A percentile compares a stretch with the other conserved stretches of the same genome.
Evolutionary conservation across 2,113 vertebrate species (phyloP).

Genomic region (Saimiri boliviensis): DNA sequence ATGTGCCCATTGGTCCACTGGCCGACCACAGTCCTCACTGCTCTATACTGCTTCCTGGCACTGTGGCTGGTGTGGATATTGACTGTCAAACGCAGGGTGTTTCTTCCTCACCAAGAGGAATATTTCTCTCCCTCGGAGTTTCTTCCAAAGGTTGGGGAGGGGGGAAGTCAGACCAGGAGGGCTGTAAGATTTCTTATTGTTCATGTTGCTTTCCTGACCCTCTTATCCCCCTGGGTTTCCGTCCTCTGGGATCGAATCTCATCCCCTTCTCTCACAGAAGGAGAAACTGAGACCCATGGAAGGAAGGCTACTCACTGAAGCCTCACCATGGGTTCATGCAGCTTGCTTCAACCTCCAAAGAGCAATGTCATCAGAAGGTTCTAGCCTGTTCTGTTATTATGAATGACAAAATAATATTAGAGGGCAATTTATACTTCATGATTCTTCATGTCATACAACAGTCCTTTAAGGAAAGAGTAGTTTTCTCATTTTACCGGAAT

Average conservation of each 20-base stretch:
- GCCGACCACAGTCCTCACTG: too few species aligned
- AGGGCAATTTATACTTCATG: background rate
- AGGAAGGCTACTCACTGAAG: background rate
- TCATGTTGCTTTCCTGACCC: background rate
- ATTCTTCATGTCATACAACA: background rate
- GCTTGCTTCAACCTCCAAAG: background rate
- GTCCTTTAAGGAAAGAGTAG: background rate
- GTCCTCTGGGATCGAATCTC: background rate
- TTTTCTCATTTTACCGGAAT: background rate
- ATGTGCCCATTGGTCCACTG: too few species aligned
- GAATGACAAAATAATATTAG: background rate
- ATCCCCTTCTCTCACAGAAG: background rate
- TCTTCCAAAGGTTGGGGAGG: background rate
- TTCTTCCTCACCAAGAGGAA: background rate
- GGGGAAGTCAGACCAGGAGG: background rate
- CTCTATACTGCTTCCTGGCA: background rate
- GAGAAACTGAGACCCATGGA: background rate
- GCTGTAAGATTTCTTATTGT: background rate
- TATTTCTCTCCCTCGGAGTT: background rate
- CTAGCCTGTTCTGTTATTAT: background rate
- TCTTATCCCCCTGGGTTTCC: background rate
- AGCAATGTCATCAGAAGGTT: background rate
- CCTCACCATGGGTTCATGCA: background rate
- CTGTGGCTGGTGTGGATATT: background rate
- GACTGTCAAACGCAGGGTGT: background rate